Evolutionary conservation across 2,113 vertebrate species (phyloP), one percentile per base, ranked within the genome.

Genomic region (Silurus glanis): DNA sequence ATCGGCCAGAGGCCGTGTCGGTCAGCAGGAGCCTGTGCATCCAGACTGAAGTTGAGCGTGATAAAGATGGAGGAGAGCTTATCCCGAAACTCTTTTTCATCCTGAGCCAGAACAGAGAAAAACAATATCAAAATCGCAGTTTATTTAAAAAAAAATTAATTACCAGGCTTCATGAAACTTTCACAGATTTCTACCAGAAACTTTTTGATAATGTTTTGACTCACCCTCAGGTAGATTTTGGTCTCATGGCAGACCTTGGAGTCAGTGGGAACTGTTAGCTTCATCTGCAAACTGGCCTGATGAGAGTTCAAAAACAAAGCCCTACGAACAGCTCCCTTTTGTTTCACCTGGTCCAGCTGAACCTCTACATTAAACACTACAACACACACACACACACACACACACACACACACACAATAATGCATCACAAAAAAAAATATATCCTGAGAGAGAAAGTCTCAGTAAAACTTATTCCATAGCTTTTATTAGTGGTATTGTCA

Each of bases 71-170:
- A 92, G 19, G 97, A 97, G 75, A 98, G 96, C 92, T 98, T 98
- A 90, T 98, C 97, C 88, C 97, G 94, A 90, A 98, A 98, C 21
- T 98, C 97, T 14, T 96, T 96, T 84, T 98, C 97, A 0, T 95
- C 96, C 97, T 98, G 90, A 45, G 88, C 64, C 64, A 58, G 84
- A 16, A 89, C 79, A 79, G 49, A 49, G 79, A 88, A 23, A 83
- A 47, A 90, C 10, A 87, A 64, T 37, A 37, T 1, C 37, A 37
- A 37, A 37, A 37, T 37, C 37, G 37, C 37, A 37, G 2, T 37
- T 37, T 37, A 37, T 2, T 37, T 2, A 37, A 37, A 2, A 37
- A 37, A 37, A 37, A 37, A 2, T 37, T 2, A 37, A 37, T 37
- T 37, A 37, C 37, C 37, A 37, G 4, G 12, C 21, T 55, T 25